Conservation (phyloP, 53 echinoderm and acorn worm genomes). For the Apostichopus leukothele region DNA sequence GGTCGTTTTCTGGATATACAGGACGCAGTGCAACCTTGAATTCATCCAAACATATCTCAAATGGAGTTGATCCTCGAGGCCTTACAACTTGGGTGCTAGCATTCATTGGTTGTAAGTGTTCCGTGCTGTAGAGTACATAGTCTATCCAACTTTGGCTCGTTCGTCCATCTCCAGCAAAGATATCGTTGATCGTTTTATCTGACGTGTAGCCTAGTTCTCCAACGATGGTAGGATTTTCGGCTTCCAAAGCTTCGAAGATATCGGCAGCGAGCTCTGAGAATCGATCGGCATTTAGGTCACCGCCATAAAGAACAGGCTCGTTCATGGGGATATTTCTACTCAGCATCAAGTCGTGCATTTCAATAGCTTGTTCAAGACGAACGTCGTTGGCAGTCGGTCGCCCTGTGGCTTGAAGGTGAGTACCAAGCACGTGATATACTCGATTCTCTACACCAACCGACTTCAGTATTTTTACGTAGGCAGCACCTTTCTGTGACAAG, state of each 20-base stretch:
- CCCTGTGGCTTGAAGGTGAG: constrained; percentile 65
- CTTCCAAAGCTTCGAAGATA: constrained; percentile 70
- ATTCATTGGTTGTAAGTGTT: constrained; percentile 57
- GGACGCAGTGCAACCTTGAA: constrained; percentile 39
- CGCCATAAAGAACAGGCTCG: constrained; percentile 67
- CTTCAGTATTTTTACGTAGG: constrained; percentile 74
- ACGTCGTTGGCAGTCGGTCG: constrained; percentile 38
- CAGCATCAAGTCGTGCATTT: constrained; percentile 62
- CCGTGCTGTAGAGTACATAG: constrained; percentile 69
- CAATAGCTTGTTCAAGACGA: constrained; percentile 56
- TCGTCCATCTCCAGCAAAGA: constrained; percentile 50
- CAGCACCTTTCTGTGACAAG: constrained; percentile 76
- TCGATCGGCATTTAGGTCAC: constrained; percentile 60
- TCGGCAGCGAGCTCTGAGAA: constrained; percentile 32
- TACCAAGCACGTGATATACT: constrained; percentile 77
- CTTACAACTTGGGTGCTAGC: constrained; percentile 59
- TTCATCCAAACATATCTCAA: constrained; percentile 63
- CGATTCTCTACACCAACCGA: constrained; percentile 57
- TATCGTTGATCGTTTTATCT: constrained; percentile 71
- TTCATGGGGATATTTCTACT: constrained; percentile 51
- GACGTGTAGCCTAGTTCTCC: constrained; percentile 64
- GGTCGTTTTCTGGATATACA: constrained; percentile 59
- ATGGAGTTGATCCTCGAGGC: constrained; percentile 40
- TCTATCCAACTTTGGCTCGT: constrained; percentile 67
- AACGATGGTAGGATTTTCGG: constrained; percentile 55